phyloP scores from a whole-genome alignment of 2,888 invertebrate genomes.

The Busseola fusca region DNA sequence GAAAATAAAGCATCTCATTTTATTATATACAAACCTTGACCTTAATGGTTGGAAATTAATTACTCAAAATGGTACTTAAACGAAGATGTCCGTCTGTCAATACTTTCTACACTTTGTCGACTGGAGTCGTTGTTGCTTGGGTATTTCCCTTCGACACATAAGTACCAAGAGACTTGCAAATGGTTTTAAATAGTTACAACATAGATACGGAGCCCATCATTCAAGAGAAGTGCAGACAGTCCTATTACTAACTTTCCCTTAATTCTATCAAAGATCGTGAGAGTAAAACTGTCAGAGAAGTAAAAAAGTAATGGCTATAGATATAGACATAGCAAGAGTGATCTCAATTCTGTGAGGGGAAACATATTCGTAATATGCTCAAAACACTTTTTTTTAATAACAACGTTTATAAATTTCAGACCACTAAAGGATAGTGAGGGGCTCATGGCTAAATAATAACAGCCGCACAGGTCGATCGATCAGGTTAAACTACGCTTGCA shows the following conservation, averaged over 20 bases:
- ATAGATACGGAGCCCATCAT: conserved; percentile 59
- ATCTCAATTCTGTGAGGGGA: conserved; percentile 7
- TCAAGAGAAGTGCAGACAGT: conserved; percentile 32
- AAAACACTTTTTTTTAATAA: background rate
- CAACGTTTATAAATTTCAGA: too few species aligned
- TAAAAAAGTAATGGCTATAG: background rate
- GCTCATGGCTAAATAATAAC: too few species aligned
- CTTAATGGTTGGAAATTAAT: background rate
- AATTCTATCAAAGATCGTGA: background rate
- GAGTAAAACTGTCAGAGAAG: background rate
- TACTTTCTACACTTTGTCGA: conserved; percentile 62
- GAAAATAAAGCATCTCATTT: conserved; percentile 7
- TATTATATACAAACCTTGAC: conserved; percentile 22
- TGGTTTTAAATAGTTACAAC: conserved; percentile 69
- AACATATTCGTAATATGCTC: background rate
- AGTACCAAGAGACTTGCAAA: conserved; percentile 69
- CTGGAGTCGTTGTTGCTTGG: conserved; percentile 49
- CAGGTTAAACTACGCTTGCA: too few species aligned
- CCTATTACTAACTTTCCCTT: background rate
- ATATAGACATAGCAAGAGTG: background rate
- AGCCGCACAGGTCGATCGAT: too few species aligned
- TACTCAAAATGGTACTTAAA: conserved; percentile 1
- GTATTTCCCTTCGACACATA: conserved; percentile 67
- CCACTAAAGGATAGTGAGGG: too few species aligned
- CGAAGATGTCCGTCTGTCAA: conserved; percentile 12